Percentiles rank a stretch among this genome's conserved stretches.
These are phyloP conservation scores for Sinosuthora webbiana DNA, from an alignment of 2,113 vertebrate genomes.

Conservation along the genomic window DNA sequence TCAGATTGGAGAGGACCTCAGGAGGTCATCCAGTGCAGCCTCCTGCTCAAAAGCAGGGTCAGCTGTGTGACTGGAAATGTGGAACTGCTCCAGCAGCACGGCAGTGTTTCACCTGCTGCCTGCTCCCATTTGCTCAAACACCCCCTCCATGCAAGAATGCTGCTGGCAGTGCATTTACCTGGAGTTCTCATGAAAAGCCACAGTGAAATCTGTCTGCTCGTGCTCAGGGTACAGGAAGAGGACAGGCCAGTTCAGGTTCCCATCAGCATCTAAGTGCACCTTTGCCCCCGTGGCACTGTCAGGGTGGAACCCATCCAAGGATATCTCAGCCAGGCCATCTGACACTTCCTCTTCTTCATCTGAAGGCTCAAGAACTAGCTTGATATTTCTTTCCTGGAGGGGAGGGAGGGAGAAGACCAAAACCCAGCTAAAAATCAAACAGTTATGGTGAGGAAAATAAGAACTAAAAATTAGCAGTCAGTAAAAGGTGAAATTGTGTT, in stretches of 20 bases:
- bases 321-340: constrained; percentile 66
- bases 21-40: neutral
- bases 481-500: neutral
- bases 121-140: neutral
- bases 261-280: constrained; percentile 82
- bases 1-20: neutral
- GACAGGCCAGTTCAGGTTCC: constrained; percentile 88
- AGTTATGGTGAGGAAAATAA: neutral
- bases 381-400: constrained; percentile 84
- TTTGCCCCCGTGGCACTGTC: constrained; percentile 75
- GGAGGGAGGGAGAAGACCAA: neutral
- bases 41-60: neutral
- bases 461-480: neutral
- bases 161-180: constrained; percentile 70
- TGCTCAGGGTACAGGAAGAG: constrained; percentile 93
- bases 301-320: constrained; percentile 74
- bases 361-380: constrained; percentile 52
- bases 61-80: neutral
- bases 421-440: neutral
- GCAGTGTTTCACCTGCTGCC: neutral
- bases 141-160: rapidly evolving
- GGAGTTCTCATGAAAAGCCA: constrained; percentile 87
- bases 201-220: constrained; percentile 89
- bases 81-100: neutral
- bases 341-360: constrained; percentile 68